Evolutionary conservation across 2,797 vertebrate genomes (phyloP), one percentile per base, ranked within the genome.

Genomic region (Alectoris magna): DNA sequence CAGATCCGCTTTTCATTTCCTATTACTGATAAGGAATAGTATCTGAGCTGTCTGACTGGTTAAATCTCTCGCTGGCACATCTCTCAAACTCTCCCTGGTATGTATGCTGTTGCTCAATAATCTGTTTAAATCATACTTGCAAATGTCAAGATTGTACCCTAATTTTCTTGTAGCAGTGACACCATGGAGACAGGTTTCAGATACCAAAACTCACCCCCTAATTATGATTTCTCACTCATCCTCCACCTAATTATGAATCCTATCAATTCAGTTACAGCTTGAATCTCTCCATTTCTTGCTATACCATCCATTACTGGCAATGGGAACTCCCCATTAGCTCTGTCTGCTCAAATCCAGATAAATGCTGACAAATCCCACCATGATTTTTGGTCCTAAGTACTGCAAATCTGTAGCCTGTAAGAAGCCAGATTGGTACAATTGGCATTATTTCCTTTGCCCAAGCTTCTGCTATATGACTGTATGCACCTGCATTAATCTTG

Each of bases 141-240:
- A 71, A 74, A 83, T 63, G 58, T 68, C 78, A 84, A 71, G 66
- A 87, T 67, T 73, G 48, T 44, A 46, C 48, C 34, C 39, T 86
- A 73, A 90, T 72, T 88, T 58, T 87, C 85, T 80, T 82, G 48
- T 58, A 88, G 62, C 53, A 73, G 48, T 53, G 64, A 88, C 74
- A 90, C 29, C 49, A 86, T 3, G 14, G 41, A 87, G 34, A 81
- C 21, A 88, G 59, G 34, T 76, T 38, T 46, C 69, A 85, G 44
- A 74, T 49, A 36, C 55, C 22, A 72, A 81, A 71, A 75, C 3
- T 51, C 24, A 71, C 4, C 6, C 34, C 24, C 22, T 82, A 70
- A 84, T 70, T 60, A 60, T 4, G 7, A 60, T 63, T 90, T 93
- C 69, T 89, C 21, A 71, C 34, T 87, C 29, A 31, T 29, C 34